Evolutionary conservation across 2,888 invertebrate genomes (phyloP).

Genomic region (Thymelicus lineola): DNA sequence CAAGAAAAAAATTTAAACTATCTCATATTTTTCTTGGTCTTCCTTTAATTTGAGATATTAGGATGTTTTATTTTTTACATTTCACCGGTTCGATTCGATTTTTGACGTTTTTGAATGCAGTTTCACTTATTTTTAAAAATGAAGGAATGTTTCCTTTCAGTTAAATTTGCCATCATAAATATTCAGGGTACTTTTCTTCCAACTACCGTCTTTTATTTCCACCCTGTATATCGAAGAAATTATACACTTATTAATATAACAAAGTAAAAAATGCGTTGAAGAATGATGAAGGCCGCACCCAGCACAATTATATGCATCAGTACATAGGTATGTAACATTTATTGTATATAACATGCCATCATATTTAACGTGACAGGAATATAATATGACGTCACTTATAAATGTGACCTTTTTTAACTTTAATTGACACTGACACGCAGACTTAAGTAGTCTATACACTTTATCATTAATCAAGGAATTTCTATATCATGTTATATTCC

Average conservation of each 20-base stretch:
- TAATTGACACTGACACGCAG: conserved; percentile 26
- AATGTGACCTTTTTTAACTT: conserved; percentile 2
- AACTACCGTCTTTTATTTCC: too few species aligned
- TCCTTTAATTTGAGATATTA: too few species aligned
- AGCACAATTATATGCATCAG: not conserved
- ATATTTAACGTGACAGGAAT: not conserved
- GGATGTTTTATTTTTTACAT: too few species aligned
- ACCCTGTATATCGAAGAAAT: not conserved
- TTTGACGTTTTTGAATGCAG: too few species aligned
- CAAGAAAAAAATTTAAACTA: too few species aligned
- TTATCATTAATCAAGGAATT: not conserved
- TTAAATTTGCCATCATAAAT: too few species aligned
- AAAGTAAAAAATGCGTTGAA: not conserved
- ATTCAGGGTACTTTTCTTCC: too few species aligned
- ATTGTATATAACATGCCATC: conserved; percentile 8
- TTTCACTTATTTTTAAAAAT: too few species aligned
- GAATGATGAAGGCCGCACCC: not conserved
- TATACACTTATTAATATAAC: not conserved
- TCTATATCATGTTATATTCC: conserved; percentile 9
- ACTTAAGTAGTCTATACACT: conserved; percentile 7
- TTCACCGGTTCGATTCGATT: too few species aligned
- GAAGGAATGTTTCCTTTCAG: too few species aligned
- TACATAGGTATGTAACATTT: not conserved
- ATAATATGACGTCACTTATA: not conserved
- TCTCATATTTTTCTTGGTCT: too few species aligned